Evolutionary conservation across 2,797 vertebrate species (phyloP).

Genomic region (Adelosebastes latens): DNA sequence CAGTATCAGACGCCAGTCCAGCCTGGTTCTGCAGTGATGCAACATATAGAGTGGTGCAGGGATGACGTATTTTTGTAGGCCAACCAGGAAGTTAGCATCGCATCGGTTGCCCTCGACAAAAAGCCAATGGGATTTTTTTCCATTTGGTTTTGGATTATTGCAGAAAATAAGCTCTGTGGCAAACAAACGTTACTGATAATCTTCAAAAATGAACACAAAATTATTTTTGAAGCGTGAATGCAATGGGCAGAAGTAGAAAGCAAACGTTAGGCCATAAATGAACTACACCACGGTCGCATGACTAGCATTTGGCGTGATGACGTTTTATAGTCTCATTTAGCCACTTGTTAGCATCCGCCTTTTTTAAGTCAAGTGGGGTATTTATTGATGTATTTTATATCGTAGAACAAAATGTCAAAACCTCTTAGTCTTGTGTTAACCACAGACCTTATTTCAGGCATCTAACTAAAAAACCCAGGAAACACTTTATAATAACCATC

Average conservation of each 20-base stretch:
- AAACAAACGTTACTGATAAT: background rate
- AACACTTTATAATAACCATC: too few relatives aligned
- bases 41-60: slow-evolving; percentile 16
- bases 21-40: slow-evolving; percentile 55
- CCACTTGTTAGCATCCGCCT: too few relatives aligned
- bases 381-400: too few relatives aligned
- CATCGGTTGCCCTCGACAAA: background rate
- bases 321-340: too few relatives aligned
- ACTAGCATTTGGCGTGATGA: too few relatives aligned
- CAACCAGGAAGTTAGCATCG: background rate
- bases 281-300: too few relatives aligned
- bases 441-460: too few relatives aligned
- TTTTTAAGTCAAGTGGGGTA: too few relatives aligned
- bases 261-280: background rate
- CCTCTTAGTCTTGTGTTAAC: too few relatives aligned
- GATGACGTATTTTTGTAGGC: background rate
- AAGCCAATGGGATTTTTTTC: background rate
- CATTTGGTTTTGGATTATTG: background rate
- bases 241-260: background rate
- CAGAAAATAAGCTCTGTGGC: background rate
- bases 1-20: slow-evolving; percentile 58
- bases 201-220: too few relatives aligned
- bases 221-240: background rate
- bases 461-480: too few relatives aligned
- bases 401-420: too few relatives aligned